Base-by-base conservation (phyloP, 2,797 vertebrate genomes). In the Manis crassicaudata region DNA sequence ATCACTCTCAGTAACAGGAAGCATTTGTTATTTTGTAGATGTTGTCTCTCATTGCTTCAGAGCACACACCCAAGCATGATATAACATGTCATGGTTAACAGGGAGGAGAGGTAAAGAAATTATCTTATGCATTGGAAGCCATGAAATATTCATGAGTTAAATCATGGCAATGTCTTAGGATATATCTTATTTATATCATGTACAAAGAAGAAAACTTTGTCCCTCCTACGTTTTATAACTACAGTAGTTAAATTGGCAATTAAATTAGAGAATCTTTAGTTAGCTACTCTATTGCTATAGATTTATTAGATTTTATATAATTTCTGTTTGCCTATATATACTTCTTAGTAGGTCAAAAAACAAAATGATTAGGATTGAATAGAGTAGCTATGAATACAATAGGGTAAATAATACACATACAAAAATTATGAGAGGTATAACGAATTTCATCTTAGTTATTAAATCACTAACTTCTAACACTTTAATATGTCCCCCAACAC, bases 71-170 rank as follows among this genome's bases (percentile, higher is more conserved):
- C n/a, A 27, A 75, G 37, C 18, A 58, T 13, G 35, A 58, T 11
- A 40, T 27, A 52, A 46, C 40, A 75, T 43, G 87, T 79, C 70
- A 75, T 67, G n/a, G 21, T 37, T 80, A 94, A 80, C 23, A 76
- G 65, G 18, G 16, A 50, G 40, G 70, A 75, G 14, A 70, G 32
- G 62, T 2, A 88, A 32, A 95, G 7, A 90, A 80, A 80, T 77
- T 77, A 56, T 83, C 70, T 35, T 56, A 9, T 72, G 67, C 70
- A 86, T 46, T 29, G 9, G 46, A 52, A 56, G 79, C 23, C 21
- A 76, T 90, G 60, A 70, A 81, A 93, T 75, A 96, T 88, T 80
- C 76, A 82, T 88, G 50, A 52, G 92, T 12, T 77, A 92, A 72
- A 85, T 88, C 84, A 82, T 50, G 52, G 12, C 13, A 54, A 23